phyloP scores from a whole-genome alignment of 2,113 vertebrate genomes.

The Cyanoderma ruficeps region DNA sequence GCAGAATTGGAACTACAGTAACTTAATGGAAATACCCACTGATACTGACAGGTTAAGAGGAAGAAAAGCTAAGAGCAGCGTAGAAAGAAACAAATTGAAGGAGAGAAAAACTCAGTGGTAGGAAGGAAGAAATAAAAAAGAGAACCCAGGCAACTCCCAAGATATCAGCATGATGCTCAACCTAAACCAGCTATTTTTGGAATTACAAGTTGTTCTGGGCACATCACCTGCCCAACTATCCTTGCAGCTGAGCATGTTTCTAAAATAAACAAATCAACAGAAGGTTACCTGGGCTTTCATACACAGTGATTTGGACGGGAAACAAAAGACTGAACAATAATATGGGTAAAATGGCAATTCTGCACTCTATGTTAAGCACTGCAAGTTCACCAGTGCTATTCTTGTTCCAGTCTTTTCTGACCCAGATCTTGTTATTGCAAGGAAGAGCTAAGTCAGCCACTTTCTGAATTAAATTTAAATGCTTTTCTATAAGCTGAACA shows the following conservation, averaged over 20 bases:
- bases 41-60: not conserved
- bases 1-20: not conserved
- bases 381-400: not conserved
- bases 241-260: not conserved
- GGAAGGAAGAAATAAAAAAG: not conserved
- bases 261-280: slow-evolving; percentile 18
- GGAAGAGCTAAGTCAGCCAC: slow-evolving; percentile 6
- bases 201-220: not conserved
- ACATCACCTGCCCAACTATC: not conserved
- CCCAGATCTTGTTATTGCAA: not conserved
- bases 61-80: not conserved
- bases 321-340: not conserved
- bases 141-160: not conserved
- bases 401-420: not conserved
- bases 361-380: not conserved
- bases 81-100: not conserved
- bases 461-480: slow-evolving; percentile 10
- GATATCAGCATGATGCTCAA: not conserved
- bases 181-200: not conserved
- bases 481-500: not conserved
- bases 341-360: not conserved
- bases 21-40: not conserved
- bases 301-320: not conserved
- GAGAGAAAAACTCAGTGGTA: not conserved
- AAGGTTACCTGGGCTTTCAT: not conserved